A percentile compares a stretch with the other conserved stretches of the same genome.
Conservation (phyloP, 1,140 invertebrate species). For the Cotesia vestalis region DNA sequence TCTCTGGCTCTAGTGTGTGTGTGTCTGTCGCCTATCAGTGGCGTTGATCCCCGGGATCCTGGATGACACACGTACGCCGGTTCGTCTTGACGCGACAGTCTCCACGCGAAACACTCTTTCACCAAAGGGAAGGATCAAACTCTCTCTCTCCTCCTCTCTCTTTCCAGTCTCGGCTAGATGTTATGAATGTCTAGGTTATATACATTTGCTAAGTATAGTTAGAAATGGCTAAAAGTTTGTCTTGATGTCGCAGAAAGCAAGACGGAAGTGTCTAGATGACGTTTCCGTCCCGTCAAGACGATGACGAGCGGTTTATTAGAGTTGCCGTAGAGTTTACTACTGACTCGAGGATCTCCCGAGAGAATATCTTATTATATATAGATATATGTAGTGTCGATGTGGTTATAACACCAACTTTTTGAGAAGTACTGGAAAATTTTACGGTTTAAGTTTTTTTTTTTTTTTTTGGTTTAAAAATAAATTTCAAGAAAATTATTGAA, state of each 20-base stretch:
- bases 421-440: no score
- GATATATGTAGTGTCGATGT: no score
- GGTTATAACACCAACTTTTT: no score
- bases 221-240: conserved; percentile 14
- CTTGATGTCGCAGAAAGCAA: conserved; percentile 10
- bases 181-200: background rate
- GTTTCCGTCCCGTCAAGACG: conserved; percentile 28
- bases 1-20: no score
- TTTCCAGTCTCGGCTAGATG: no score
- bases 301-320: conserved; percentile 35
- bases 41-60: conserved; percentile 26
- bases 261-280: conserved; percentile 26
- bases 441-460: no score
- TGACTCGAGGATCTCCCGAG: conserved; percentile 9
- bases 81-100: conserved; percentile 9
- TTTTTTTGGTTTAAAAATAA: no score
- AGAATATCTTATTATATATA: background rate
- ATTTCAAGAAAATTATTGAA: no score
- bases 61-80: conserved; percentile 30
- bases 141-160: background rate
- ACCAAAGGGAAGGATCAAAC: background rate
- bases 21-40: no score
- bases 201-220: background rate
- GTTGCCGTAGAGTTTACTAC: background rate
- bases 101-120: conserved; percentile 4